Evolutionary conservation across 2,113 vertebrate species (phyloP).

Genomic region (Blennius ocellaris): DNA sequence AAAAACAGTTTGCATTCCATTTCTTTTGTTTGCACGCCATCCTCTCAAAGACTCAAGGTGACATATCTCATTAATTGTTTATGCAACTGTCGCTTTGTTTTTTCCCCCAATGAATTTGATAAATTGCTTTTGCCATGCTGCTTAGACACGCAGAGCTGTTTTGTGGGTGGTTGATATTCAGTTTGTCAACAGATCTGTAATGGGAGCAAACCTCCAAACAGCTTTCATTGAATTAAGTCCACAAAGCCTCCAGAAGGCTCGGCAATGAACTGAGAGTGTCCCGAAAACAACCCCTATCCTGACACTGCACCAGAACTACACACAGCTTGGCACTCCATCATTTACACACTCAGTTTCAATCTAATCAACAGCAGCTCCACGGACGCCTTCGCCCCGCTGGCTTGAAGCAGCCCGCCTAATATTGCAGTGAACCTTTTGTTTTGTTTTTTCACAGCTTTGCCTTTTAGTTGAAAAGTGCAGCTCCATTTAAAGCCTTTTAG

Average conservation of each 20-base stretch:
- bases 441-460: constrained; percentile 27
- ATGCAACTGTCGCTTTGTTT: too few species aligned
- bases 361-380: constrained; percentile 64
- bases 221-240: constrained; percentile 47
- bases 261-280: constrained; percentile 57
- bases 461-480: constrained; percentile 57
- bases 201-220: constrained; percentile 22
- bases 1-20: too few species aligned
- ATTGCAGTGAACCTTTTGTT: constrained; percentile 42
- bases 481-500: constrained; percentile 62
- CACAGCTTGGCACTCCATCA: constrained; percentile 56
- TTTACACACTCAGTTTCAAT: constrained; percentile 64
- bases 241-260: constrained; percentile 35
- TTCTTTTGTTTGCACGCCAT: too few species aligned
- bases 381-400: constrained; percentile 36
- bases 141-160: constrained; percentile 14
- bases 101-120: too few species aligned
- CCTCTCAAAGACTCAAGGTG: too few species aligned
- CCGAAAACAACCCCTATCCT: constrained; percentile 48
- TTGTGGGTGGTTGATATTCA: constrained; percentile 24
- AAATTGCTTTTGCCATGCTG: neutral
- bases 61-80: too few species aligned
- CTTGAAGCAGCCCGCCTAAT: constrained; percentile 34
- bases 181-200: constrained; percentile 45
- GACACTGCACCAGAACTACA: constrained; percentile 38